Percentiles rank a stretch among this genome's conserved stretches.
Conservation (phyloP, 2,113 vertebrate genomes). For the Sus scrofa region T2T-Sscrofa CM000830.6:87055001-87055500, state of each 20-base stretch:
- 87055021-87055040: neutral
- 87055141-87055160: neutral
- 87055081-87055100: constrained; percentile 2
- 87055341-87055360: constrained; percentile 40
- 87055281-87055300: neutral
- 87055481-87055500: no score
- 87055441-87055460: neutral
- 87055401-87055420: neutral
- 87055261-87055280: constrained; percentile 19
- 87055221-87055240: neutral
- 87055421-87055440: neutral
- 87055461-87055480: neutral
- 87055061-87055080: constrained; percentile 34
- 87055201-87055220: constrained; percentile 3
- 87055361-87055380: neutral
- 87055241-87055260: neutral
- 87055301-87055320: neutral
- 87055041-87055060: constrained; percentile 34
- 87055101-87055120: constrained; percentile 38
- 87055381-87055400: constrained; percentile 7
- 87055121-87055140: neutral
- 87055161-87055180: constrained; percentile 48
- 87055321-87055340: constrained; percentile 36
- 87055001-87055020: constrained; percentile 22
- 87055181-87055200: neutral